A percentile compares a stretch with the other conserved stretches of the same genome.
Conservation (phyloP, 1,140 invertebrate genomes). For the Drosophila nasuta region DNA sequence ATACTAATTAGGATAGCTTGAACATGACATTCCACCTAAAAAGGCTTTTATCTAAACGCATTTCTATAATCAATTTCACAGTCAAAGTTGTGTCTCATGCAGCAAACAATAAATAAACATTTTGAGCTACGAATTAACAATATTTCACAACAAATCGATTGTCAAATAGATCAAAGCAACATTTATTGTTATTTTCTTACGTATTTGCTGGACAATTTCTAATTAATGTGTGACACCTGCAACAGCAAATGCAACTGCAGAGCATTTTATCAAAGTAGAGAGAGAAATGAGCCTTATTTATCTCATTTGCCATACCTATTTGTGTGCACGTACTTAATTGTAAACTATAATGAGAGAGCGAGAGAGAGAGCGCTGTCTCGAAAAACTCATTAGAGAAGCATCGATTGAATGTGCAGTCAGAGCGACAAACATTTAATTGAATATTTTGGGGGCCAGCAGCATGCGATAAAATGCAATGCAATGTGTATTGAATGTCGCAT, state of each 20-base stretch:
- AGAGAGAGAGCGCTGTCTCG: constrained; percentile 9
- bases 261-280: constrained; percentile 3
- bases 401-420: constrained; percentile 43
- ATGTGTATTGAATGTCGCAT: constrained; percentile 65
- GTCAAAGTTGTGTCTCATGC: background rate
- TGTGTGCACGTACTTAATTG: background rate
- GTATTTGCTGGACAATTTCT: background rate
- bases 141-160: background rate
- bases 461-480: constrained; percentile 67
- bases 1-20: too few relatives aligned
- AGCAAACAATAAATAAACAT: too few relatives aligned
- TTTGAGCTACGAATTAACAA: background rate
- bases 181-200: background rate
- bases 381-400: constrained; percentile 66
- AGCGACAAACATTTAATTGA: constrained; percentile 71
- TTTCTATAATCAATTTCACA: too few relatives aligned
- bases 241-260: constrained; percentile 11
- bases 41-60: too few relatives aligned
- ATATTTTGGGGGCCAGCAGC: constrained; percentile 73
- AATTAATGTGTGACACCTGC: constrained; percentile 16
- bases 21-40: too few relatives aligned
- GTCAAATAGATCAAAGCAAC: background rate
- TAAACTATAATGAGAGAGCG: background rate
- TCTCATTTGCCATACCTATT: constrained; percentile 10
- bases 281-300: constrained; percentile 9